phyloP scores from a whole-genome alignment of 2,888 invertebrate genomes.

The Ctena decussata region DNA sequence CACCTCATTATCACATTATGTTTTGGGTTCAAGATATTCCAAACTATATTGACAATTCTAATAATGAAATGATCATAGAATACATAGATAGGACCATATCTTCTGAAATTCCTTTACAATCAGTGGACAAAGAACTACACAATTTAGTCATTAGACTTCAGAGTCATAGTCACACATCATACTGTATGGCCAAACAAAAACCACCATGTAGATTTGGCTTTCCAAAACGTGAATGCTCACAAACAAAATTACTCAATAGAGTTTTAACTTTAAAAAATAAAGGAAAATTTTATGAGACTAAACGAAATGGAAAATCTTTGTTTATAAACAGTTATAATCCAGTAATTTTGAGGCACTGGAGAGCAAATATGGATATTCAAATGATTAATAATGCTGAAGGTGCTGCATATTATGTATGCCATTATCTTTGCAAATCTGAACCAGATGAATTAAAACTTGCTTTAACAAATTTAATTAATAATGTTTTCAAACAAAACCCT shows the following conservation, averaged over 20 bases:
- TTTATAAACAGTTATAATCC: constrained; percentile 44
- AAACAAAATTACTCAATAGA: neutral
- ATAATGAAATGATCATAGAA: neutral
- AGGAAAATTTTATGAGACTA: constrained; percentile 39
- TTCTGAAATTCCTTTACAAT: neutral
- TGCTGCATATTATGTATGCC: constrained; percentile 52
- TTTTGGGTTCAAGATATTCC: neutral
- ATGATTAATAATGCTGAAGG: constrained; percentile 49
- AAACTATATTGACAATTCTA: neutral
- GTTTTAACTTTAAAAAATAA: constrained; percentile 15
- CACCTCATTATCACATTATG: constrained; percentile 21
- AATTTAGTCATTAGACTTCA: neutral
- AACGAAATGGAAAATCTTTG: neutral
- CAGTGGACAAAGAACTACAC: neutral
- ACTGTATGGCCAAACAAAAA: neutral
- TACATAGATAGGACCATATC: neutral
- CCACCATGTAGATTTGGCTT: neutral
- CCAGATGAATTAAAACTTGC: constrained; percentile 51
- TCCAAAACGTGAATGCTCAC: neutral
- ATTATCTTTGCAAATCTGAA: constrained; percentile 43
- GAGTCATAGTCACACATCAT: neutral
- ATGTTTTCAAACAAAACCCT: constrained; percentile 23
- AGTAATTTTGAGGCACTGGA: constrained; percentile 39
- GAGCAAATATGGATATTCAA: constrained; percentile 56
- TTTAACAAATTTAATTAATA: constrained; percentile 32